A percentile compares a stretch with the other conserved stretches of the same genome.
phyloP scores from a whole-genome alignment of 2,113 vertebrate genomes.

The Cyphomyrus discorhynchus region DNA sequence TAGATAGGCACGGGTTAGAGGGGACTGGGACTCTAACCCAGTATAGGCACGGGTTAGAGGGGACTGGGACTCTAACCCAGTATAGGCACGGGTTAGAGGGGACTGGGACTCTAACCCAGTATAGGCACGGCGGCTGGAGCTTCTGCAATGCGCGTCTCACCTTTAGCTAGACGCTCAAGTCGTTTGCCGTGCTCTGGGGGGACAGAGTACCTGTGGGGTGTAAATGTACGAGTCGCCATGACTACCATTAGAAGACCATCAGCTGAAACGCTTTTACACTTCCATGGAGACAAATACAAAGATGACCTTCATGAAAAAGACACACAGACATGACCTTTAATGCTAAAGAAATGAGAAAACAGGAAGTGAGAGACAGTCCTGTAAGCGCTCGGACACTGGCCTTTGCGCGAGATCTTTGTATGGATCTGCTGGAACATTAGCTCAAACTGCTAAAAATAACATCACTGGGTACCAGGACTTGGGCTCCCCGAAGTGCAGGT shows the following conservation, averaged over 20 bases:
- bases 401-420: not conserved
- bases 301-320: not conserved
- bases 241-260: not conserved
- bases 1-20: too few species aligned
- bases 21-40: too few species aligned
- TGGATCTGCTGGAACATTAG: not conserved
- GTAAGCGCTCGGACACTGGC: not conserved
- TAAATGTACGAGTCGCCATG: not conserved
- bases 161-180: conserved; percentile 89
- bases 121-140: not conserved
- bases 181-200: conserved; percentile 91
- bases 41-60: not conserved
- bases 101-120: too few species aligned
- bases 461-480: conserved; percentile 77
- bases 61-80: too few species aligned
- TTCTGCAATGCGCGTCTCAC: conserved; percentile 48
- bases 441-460: not conserved
- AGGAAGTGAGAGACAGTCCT: not conserved
- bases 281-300: not conserved
- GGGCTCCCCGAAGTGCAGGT: conserved; percentile 91
- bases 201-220: conserved; percentile 76
- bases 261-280: not conserved
- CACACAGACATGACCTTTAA: not conserved
- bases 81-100: too few species aligned
- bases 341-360: not conserved